These are phyloP conservation scores for Drosophila cyrtoloma DNA, from an alignment of 2,888 invertebrate genomes.

Conservation along the genomic window DNA sequence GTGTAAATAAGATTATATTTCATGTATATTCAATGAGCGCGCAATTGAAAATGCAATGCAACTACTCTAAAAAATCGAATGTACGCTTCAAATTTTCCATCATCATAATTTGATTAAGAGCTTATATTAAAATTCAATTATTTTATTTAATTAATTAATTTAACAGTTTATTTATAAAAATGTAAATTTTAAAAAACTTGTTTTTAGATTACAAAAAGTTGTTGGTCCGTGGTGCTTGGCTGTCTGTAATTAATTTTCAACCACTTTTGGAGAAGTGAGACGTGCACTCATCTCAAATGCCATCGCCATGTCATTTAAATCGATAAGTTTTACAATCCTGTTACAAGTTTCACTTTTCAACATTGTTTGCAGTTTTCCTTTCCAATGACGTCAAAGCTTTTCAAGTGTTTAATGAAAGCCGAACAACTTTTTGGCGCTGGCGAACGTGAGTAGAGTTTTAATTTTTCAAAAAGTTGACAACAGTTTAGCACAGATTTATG, in stretches of 20 bases:
- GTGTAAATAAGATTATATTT: not conserved
- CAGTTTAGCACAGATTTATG: constrained; percentile 66
- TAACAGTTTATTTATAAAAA: not conserved
- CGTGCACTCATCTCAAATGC: not conserved
- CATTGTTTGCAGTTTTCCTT: constrained; percentile 52
- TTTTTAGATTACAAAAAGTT: not conserved
- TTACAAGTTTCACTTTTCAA: constrained; percentile 23
- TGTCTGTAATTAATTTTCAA: not conserved
- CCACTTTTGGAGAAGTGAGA: not conserved
- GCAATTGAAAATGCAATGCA: not conserved
- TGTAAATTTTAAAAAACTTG: not conserved
- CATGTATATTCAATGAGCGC: not conserved
- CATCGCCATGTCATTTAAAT: constrained; percentile 8
- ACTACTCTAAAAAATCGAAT: not conserved
- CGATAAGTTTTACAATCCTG: constrained; percentile 14
- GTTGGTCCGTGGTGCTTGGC: not conserved
- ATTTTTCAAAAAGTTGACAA: constrained; percentile 49
- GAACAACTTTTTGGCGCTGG: constrained; percentile 51
- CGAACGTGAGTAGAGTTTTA: constrained; percentile 64
- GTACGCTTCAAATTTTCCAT: not conserved
- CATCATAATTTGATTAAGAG: not conserved
- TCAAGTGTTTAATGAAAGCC: constrained; percentile 63
- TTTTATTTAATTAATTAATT: not conserved
- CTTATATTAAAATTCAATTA: not conserved
- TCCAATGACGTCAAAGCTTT: constrained; percentile 42